Evolutionary conservation across 2,888 invertebrate species (phyloP).

Genomic region (Rhagonycha fulva): DNA sequence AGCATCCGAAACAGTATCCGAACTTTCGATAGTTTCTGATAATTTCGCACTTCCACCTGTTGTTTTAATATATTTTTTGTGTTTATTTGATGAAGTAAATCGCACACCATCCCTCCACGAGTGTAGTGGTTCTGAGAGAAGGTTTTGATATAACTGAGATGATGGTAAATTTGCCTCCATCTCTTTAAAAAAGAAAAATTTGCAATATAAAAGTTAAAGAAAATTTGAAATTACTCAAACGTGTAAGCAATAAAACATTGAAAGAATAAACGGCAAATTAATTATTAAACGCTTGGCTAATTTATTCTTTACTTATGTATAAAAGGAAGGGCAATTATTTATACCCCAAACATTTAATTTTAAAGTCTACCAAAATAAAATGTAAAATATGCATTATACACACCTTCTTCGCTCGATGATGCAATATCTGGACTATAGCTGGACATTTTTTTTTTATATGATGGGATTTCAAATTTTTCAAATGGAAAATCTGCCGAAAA

Average conservation of each 20-base stretch:
- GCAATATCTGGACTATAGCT: conserved; percentile 34
- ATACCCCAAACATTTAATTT: neutral
- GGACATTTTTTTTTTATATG: conserved; percentile 7
- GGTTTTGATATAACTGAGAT: conserved; percentile 43
- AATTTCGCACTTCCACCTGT: neutral
- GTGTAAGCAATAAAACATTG: neutral
- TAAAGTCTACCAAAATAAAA: neutral
- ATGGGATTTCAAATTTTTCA: neutral
- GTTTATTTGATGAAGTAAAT: neutral
- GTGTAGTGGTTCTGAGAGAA: conserved; percentile 46
- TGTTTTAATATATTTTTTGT: neutral
- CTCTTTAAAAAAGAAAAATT: conserved; percentile 4
- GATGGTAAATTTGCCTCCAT: conserved; percentile 14
- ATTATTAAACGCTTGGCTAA: neutral
- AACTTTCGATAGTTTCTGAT: neutral
- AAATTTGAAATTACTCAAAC: neutral
- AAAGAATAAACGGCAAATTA: neutral
- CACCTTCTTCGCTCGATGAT: conserved; percentile 45
- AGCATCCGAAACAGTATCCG: conserved; percentile 12
- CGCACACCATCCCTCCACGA: conserved; percentile 39
- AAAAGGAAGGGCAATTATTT: neutral
- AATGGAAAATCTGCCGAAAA: conserved; percentile 46
- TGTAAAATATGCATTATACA: neutral
- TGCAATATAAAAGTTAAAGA: neutral
- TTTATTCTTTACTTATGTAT: neutral